Conservation (phyloP, 2,113 vertebrate genomes). For the Clarias gariepinus region DNA sequence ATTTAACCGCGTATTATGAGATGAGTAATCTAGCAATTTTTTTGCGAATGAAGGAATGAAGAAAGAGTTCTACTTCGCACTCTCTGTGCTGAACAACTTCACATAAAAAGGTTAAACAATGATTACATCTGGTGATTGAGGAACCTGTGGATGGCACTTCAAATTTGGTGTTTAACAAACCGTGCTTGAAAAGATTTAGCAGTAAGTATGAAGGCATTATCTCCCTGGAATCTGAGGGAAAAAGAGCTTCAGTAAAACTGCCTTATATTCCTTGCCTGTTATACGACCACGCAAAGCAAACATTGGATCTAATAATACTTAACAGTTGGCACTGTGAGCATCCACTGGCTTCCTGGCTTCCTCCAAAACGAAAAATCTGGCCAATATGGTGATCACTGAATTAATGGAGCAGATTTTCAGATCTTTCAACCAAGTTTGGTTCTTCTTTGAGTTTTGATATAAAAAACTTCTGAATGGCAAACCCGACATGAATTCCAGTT, state of each 20-base stretch:
- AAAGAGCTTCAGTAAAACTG: neutral
- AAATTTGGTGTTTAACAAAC: neutral
- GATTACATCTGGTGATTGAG: neutral
- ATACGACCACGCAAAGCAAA: neutral
- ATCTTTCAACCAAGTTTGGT: neutral
- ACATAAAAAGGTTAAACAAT: neutral
- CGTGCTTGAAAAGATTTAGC: neutral
- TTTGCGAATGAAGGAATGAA: neutral
- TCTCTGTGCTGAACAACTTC: neutral
- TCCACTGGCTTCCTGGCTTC: conserved; percentile 3
- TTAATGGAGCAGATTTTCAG: neutral
- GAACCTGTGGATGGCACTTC: neutral
- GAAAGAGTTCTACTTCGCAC: neutral
- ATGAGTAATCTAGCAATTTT: neutral
- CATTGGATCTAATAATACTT: neutral
- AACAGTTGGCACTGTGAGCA: conserved; percentile 11
- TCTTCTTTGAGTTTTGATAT: neutral
- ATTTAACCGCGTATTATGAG: neutral
- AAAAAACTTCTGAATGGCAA: neutral
- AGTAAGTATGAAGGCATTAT: neutral
- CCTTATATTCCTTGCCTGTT: neutral
- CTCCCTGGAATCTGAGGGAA: neutral
- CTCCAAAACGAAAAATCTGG: neutral
- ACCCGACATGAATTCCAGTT: neutral
- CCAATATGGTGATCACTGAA: neutral